Base-by-base conservation (phyloP, 1,140 invertebrate genomes). In the Lepidurus couesii region DNA sequence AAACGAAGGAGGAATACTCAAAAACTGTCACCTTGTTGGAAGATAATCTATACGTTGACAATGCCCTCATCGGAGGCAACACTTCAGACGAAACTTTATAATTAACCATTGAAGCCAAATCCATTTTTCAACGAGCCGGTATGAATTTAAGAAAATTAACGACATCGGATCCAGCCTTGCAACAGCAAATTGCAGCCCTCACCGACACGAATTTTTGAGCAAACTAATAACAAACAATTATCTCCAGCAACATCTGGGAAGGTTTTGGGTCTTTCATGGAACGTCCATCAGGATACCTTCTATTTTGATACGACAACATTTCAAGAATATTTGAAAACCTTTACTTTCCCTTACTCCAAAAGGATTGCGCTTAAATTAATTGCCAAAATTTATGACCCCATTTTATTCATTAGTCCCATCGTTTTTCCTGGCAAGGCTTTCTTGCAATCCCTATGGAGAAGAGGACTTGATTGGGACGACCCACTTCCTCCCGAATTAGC, bases 21-120 rank as follows among this genome's bases (percentile, higher is more conserved):
- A 9, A 21, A 74, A 74, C 34, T 74, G 73, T 74, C 21, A 11
- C 21, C 21, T 11, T 74, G 9, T 11, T 74, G 1, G 21, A 21
- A 74, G 9, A 11, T 11, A 42, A 42, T 24, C 9, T 85, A 77
- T 88, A 87, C 79, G 83, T 87, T 3, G 86, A 88, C 78, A 86
- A 88, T 81, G 77, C 84, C 16, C 77, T 87, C 1, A 82, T 83
- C 26, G 85, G 85, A 34, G 81, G 81, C 10, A 78, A 79, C 26
- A 43, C 21, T 53, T 73, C 80, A 34, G 44, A 80, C 73, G 78
- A 78, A 65, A 82, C 82, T 21, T 21, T 24, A 42, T 0, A 24
- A 21, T 10, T 74, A 10, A 11, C 34, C 9, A 21, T 26, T 13
- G 34, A 26, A 24, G 34, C 34, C 9, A 74, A 74, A 21, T 10